Conservation (phyloP, 2,888 invertebrate genomes). For the Platynereis dumerilii region DNA sequence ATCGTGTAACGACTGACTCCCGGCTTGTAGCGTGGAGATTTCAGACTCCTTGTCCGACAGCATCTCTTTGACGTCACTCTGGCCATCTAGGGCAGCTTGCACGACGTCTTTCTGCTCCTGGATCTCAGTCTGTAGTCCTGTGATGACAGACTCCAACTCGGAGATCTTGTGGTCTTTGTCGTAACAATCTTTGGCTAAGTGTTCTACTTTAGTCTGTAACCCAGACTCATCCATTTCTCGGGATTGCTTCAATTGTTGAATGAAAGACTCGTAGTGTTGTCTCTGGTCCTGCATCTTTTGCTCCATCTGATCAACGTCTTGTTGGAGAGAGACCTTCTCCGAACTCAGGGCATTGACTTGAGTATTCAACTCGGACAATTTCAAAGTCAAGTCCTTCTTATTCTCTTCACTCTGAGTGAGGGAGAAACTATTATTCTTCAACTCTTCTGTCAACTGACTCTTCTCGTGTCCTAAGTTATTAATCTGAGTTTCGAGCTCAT, state of each 20-base stretch:
- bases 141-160: conserved; percentile 38
- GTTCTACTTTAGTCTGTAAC: conserved; percentile 40
- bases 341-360: conserved; percentile 6
- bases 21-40: conserved; percentile 12
- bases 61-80: conserved; percentile 32
- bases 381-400: neutral
- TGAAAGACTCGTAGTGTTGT: conserved; percentile 43
- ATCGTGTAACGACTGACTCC: conserved; percentile 21
- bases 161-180: conserved; percentile 39
- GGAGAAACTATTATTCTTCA: neutral
- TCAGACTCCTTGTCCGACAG: conserved; percentile 24
- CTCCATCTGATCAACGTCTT: conserved; percentile 26
- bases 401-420: neutral
- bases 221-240: conserved; percentile 39
- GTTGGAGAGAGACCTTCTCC: conserved; percentile 18
- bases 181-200: conserved; percentile 36
- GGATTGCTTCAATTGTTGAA: conserved; percentile 40
- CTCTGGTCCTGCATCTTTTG: conserved; percentile 36
- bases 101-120: conserved; percentile 39
- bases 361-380: conserved; percentile 6
- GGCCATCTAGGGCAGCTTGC: conserved; percentile 37
- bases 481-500: neutral
- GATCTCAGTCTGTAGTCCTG: conserved; percentile 36
- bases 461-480: conserved; percentile 4
- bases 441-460: neutral